Percentiles rank a stretch among this genome's conserved stretches.
phyloP scores from a whole-genome alignment of 2,888 invertebrate genomes.

The Nemurella pictetii region DNA sequence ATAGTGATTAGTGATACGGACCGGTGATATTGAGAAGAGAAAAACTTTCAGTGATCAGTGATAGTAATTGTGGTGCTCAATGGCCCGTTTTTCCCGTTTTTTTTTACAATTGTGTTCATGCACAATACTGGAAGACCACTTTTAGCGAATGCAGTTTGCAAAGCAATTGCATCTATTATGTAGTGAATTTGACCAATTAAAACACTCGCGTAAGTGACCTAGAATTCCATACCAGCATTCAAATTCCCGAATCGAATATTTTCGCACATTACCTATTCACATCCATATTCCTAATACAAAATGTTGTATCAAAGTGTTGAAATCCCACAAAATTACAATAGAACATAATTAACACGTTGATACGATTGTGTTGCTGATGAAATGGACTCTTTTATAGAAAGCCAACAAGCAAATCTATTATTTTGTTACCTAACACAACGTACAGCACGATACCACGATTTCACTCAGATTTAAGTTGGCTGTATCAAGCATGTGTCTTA shows the following conservation, averaged over 20 bases:
- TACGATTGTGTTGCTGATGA: not conserved
- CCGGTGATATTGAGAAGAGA: too few relatives aligned
- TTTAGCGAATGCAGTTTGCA: too few relatives aligned
- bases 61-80: too few relatives aligned
- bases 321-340: not conserved
- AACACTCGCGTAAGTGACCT: too few relatives aligned
- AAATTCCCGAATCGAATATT: not conserved
- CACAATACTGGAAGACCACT: too few relatives aligned
- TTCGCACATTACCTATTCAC: not conserved
- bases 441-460: not conserved
- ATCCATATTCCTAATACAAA: not conserved
- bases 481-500: not conserved
- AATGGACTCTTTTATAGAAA: constrained; percentile 4
- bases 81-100: too few relatives aligned
- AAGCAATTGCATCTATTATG: too few relatives aligned
- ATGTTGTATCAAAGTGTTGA: not conserved
- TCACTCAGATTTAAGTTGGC: not conserved
- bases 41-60: too few relatives aligned
- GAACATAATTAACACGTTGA: not conserved
- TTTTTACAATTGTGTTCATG: too few relatives aligned
- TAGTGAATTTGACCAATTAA: too few relatives aligned
- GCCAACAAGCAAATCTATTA: not conserved
- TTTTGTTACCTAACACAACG: not conserved
- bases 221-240: not conserved
- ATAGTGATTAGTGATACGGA: too few relatives aligned